Evolutionary conservation across 2,888 invertebrate genomes (phyloP).

Genomic region (Agrilus biguttatus): DNA sequence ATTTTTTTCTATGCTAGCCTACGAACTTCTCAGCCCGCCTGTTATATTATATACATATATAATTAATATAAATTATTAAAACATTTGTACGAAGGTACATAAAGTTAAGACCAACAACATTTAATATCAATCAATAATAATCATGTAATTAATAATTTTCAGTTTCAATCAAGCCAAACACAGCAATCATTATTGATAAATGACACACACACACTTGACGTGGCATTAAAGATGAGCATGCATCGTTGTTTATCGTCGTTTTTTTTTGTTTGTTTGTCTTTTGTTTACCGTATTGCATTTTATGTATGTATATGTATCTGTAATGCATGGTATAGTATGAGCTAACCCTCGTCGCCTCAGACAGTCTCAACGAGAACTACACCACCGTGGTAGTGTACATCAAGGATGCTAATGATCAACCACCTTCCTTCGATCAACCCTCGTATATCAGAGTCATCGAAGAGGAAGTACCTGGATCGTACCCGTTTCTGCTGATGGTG

Average conservation of each 20-base stretch:
- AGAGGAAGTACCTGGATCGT: slow-evolving; percentile 60
- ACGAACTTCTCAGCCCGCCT: too few relatives aligned
- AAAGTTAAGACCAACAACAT: too few relatives aligned
- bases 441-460: slow-evolving; percentile 57
- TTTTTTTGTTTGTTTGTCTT: slow-evolving; percentile 8
- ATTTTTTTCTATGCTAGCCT: too few relatives aligned
- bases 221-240: too few relatives aligned
- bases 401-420: slow-evolving; percentile 80
- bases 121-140: too few relatives aligned
- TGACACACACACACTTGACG: too few relatives aligned
- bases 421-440: slow-evolving; percentile 63
- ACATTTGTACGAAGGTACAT: too few relatives aligned
- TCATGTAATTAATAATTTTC: too few relatives aligned
- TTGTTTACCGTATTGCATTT: slow-evolving; percentile 4
- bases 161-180: too few relatives aligned
- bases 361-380: slow-evolving; percentile 79
- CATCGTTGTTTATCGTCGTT: slow-evolving; percentile 5
- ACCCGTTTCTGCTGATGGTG: slow-evolving; percentile 57
- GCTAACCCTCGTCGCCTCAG: slow-evolving; percentile 77
- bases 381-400: slow-evolving; percentile 71
- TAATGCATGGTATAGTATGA: slow-evolving; percentile 53
- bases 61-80: too few relatives aligned
- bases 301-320: slow-evolving; percentile 14
- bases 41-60: too few relatives aligned
- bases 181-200: too few relatives aligned